These are phyloP conservation scores for Characodon lateralis DNA, from an alignment of 2,797 vertebrate species.

Conservation along the genomic window DNA sequence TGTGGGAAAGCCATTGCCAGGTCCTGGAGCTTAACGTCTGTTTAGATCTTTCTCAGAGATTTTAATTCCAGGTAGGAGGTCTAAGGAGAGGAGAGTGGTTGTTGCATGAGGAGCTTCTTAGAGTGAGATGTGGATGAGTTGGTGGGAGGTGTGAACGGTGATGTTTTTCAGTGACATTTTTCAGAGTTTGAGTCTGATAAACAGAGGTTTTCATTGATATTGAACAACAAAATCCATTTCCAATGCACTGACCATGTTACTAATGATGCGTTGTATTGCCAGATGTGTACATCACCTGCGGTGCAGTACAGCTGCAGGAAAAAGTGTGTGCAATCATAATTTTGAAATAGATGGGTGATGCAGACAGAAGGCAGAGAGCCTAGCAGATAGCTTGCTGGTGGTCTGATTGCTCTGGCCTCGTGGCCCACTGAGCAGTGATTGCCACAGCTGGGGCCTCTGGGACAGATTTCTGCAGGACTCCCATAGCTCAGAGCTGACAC, in stretches of 20 bases:
- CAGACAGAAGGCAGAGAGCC: conserved; percentile 71
- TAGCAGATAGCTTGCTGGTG: conserved; percentile 80
- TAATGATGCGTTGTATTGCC: conserved; percentile 24
- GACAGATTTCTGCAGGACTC: conserved; percentile 70
- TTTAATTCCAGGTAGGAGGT: neutral
- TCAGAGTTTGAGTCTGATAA: conserved; percentile 1
- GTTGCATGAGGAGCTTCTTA: neutral
- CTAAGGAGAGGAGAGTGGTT: neutral
- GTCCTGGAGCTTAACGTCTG: neutral
- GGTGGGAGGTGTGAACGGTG: neutral
- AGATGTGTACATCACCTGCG: conserved; percentile 49
- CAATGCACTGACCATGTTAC: conserved; percentile 21
- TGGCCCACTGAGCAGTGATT: conserved; percentile 80
- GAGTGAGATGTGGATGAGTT: neutral
- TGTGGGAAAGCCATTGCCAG: too few species aligned
- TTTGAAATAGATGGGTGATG: conserved; percentile 55
- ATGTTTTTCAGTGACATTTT: neutral
- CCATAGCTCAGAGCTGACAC: conserved; percentile 77
- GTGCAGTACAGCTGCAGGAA: conserved; percentile 38
- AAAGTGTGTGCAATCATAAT: conserved; percentile 44
- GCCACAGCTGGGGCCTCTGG: conserved; percentile 79
- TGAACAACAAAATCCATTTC: conserved; percentile 12
- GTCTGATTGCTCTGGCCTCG: conserved; percentile 75
- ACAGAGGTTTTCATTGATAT: neutral
- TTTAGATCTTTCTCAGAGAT: neutral